Base-by-base conservation (phyloP, 2,113 vertebrate genomes). In the Puntigrus tetrazona region DNA sequence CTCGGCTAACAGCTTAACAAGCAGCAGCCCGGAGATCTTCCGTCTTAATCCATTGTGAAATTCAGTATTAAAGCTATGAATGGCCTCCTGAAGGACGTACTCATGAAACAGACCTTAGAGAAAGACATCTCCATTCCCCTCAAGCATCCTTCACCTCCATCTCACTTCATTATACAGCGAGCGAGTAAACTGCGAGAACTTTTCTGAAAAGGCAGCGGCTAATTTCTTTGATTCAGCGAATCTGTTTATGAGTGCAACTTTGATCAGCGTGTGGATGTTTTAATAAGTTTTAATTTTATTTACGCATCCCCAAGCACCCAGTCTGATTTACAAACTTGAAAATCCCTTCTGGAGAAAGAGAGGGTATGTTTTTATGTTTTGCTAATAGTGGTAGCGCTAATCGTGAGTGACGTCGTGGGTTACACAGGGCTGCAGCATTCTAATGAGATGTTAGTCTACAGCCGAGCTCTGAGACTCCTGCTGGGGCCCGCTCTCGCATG, bases 211-310 rank as follows among this genome's bases (percentile, higher is more conserved):
- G 69, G 88, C 91, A 92, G 86, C 84, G 63, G 91, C 91, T 93
- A 92, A 94, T 92, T 94, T 92, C 92, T 92, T 92, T 93, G 91
- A 94, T 92, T 94, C 92, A 87, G 91, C 90, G 91, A 93, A 93
- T 94, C 92, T 93, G 94, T 94, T 94, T 93, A 93, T 92, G 91
- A 91, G 90, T 85, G 90, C 89, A 93, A 92, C 93, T 95, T 94
- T 95, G 94, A 94, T 95, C 93, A 94, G 93, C 88, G 89, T 90
- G 87, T 89, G 88, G 93, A 93, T 93, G 92, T 92, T 94, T 92
- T 95, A 95, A 94, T 94, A 93, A 92, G 92, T 91, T 93, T 93
- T 94, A 94, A 95, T 95, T 95, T 92, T 94, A 95, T 95, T 95
- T 95, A 91, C 92, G 90, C 86, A 92, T 88, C 92, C 92, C 91